Evolutionary conservation across 37 sponge, comb jelly and placozoan species (phyloP).

Genomic region (Cladorhizidae sp.): DNA sequence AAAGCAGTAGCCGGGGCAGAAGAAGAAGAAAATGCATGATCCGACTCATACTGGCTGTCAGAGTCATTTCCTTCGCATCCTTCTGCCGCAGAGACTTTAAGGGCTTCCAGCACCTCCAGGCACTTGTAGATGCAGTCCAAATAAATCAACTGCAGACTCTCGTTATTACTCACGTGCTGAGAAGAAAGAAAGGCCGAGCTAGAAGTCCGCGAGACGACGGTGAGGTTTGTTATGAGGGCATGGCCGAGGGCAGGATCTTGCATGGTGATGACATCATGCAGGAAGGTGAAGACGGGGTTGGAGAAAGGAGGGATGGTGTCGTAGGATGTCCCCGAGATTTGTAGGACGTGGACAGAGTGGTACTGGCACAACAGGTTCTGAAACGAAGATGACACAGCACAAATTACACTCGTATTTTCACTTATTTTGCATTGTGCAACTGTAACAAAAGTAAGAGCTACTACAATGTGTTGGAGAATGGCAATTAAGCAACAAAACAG

Average conservation of each 20-base stretch:
- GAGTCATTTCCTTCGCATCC: slow-evolving; percentile 1
- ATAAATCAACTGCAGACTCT: slow-evolving; percentile 60
- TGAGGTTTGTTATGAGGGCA: slow-evolving; percentile 57
- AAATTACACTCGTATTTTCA: too few species aligned
- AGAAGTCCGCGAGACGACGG: not conserved
- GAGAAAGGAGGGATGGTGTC: slow-evolving; percentile 17
- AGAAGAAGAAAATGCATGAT: slow-evolving; percentile 9
- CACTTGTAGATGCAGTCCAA: slow-evolving; percentile 51
- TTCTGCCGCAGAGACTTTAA: slow-evolving; percentile 6
- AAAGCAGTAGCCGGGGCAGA: not conserved
- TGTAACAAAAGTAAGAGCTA: too few species aligned
- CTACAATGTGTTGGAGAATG: too few species aligned
- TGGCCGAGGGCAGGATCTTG: slow-evolving; percentile 61
- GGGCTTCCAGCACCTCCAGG: slow-evolving; percentile 25
- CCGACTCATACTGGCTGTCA: slow-evolving; percentile 55
- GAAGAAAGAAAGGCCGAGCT: not conserved
- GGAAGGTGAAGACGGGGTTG: slow-evolving; percentile 8
- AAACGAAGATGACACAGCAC: too few species aligned
- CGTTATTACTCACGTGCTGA: slow-evolving; percentile 49
- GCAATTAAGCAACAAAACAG: too few species aligned
- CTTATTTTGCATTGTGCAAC: too few species aligned
- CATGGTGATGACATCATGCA: slow-evolving; percentile 38
- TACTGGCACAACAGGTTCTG: slow-evolving; percentile 52
- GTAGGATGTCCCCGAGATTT: slow-evolving; percentile 1
- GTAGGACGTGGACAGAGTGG: slow-evolving; percentile 54